These are phyloP conservation scores for Crypturellus undulatus DNA, from an alignment of 2,113 vertebrate species.

Conservation along the genomic window DNA sequence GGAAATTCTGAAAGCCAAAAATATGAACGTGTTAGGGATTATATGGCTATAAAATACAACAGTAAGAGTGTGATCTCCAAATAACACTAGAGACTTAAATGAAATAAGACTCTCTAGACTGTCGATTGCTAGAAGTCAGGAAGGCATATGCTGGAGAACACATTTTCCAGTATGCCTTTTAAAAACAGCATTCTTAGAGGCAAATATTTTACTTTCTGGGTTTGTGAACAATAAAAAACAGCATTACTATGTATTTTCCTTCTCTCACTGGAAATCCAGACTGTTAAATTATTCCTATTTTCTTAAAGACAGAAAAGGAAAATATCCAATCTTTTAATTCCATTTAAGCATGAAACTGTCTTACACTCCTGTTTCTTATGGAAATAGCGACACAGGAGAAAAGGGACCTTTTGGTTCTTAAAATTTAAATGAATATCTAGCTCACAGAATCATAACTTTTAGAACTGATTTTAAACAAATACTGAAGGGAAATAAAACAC, in stretches of 20 bases:
- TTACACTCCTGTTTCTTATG: background rate
- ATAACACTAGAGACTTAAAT: background rate
- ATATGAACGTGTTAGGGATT: background rate
- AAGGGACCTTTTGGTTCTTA: background rate
- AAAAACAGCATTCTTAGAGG: background rate
- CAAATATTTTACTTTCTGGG: conserved; percentile 9
- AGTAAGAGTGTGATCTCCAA: background rate
- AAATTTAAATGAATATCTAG: background rate
- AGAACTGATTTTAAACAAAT: background rate
- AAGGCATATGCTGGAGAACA: background rate
- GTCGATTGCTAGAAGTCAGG: background rate
- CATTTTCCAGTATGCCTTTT: background rate
- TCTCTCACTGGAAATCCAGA: background rate
- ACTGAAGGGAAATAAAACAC: background rate
- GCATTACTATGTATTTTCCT: background rate
- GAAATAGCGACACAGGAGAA: background rate
- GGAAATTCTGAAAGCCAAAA: conserved; percentile 16
- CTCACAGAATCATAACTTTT: background rate
- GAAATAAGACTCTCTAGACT: background rate
- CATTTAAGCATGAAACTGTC: background rate
- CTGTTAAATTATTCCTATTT: background rate
- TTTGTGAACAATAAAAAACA: background rate
- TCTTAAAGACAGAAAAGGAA: background rate
- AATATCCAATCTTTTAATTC: background rate
- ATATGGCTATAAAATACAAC: background rate